Conservation (phyloP, 2,113 vertebrate species). For the Xenus cinereus region DNA sequence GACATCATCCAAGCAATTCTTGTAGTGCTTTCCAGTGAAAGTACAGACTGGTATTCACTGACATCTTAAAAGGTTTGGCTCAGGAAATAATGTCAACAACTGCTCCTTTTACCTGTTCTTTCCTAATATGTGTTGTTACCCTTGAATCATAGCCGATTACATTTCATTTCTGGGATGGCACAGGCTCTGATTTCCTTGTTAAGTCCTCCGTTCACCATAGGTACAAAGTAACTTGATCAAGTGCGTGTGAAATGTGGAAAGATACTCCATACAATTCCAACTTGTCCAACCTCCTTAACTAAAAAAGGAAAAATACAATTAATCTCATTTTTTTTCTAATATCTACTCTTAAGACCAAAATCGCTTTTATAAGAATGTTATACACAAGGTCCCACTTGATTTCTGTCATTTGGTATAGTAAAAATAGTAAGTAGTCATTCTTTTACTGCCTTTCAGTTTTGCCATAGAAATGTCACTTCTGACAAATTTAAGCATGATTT, state of each 20-base stretch:
- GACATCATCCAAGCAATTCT: neutral
- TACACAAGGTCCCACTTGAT: neutral
- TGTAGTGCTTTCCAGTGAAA: neutral
- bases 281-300: neutral
- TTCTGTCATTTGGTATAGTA: neutral
- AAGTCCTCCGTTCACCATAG: neutral
- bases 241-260: neutral
- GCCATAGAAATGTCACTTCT: neutral
- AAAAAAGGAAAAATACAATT: neutral
- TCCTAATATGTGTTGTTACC: neutral
- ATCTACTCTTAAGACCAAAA: conserved; percentile 29
- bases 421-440: neutral
- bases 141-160: neutral
- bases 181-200: neutral
- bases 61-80: conserved; percentile 3
- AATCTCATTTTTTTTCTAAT: neutral
- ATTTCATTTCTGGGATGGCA: conserved; percentile 35
- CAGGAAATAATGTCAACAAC: neutral
- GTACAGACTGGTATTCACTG: neutral
- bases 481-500: neutral
- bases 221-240: neutral
- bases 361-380: neutral
- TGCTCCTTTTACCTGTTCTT: neutral
- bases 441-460: neutral
- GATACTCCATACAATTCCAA: neutral